phyloP scores from a whole-genome alignment of 1,140 invertebrate genomes.

The Hylaeus anthracinus region DNA sequence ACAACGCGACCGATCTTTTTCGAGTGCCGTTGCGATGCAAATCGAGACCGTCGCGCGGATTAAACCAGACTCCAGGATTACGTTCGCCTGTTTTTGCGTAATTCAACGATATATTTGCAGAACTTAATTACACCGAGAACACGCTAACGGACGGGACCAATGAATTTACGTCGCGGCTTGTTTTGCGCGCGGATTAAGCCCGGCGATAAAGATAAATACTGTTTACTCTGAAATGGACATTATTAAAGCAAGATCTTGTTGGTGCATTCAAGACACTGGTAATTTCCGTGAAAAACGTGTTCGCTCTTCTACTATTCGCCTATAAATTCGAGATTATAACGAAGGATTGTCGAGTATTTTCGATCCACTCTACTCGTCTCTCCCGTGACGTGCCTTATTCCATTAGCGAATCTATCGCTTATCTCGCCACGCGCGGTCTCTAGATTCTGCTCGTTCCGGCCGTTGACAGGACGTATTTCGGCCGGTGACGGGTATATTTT shows the following conservation, averaged over 20 bases:
- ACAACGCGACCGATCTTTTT: background rate
- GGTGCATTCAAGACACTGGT: background rate
- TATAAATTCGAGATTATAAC: too few relatives aligned
- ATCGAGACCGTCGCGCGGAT: slow-evolving; percentile 10
- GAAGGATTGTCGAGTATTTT: too few relatives aligned
- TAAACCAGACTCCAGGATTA: slow-evolving; percentile 15
- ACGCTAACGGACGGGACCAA: slow-evolving; percentile 25
- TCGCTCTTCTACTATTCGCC: too few relatives aligned
- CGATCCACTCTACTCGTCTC: too few relatives aligned
- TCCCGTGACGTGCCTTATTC: too few relatives aligned
- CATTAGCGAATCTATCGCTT: too few relatives aligned
- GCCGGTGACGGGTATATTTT: too few relatives aligned
- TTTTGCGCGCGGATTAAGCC: slow-evolving; percentile 3
- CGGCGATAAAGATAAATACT: slow-evolving; percentile 24
- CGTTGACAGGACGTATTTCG: too few relatives aligned
- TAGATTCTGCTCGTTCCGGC: background rate
- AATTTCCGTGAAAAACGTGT: too few relatives aligned
- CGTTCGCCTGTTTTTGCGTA: slow-evolving; percentile 33
- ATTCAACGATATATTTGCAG: slow-evolving; percentile 46
- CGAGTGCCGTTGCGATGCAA: background rate
- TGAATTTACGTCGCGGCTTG: slow-evolving; percentile 31
- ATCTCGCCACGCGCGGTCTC: too few relatives aligned
- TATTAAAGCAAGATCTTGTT: background rate
- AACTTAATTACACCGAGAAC: slow-evolving; percentile 42
- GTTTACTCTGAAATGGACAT: slow-evolving; percentile 4